phyloP scores from a whole-genome alignment of 2,888 invertebrate species.

The Drosophila fungiperda region DNA sequence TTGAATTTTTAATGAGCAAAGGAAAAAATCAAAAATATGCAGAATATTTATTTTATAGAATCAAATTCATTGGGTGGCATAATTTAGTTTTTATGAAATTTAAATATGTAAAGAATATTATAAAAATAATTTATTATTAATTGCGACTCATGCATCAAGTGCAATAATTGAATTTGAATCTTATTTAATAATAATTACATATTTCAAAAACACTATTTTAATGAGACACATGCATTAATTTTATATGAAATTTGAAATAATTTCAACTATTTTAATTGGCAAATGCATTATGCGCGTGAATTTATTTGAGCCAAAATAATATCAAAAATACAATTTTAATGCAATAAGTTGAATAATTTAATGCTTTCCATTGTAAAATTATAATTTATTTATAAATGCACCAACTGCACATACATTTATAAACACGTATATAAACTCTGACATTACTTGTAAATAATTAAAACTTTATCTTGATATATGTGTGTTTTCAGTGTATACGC shows the following conservation, averaged over 20 bases:
- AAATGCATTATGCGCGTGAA: neutral
- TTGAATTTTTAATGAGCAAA: neutral
- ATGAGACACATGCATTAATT: neutral
- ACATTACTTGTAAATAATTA: constrained; percentile 5
- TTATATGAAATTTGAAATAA: neutral
- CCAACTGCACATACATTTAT: neutral
- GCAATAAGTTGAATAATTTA: neutral
- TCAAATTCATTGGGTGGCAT: too few relatives aligned
- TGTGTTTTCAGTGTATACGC: constrained; percentile 78
- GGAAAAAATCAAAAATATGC: neutral
- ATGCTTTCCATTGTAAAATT: neutral
- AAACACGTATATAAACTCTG: neutral
- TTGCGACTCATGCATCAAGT: neutral
- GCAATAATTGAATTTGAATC: neutral
- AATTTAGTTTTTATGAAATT: too few relatives aligned
- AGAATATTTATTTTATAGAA: neutral
- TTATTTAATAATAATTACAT: neutral
- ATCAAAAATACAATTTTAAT: neutral
- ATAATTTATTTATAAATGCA: neutral
- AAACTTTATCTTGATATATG: constrained; percentile 16
- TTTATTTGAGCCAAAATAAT: neutral
- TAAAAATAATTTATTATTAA: neutral
- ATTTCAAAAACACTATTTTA: neutral
- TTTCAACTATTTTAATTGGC: neutral
- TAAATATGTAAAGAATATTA: too few relatives aligned